A percentile compares a stretch with the other conserved stretches of the same genome.
phyloP scores from a whole-genome alignment of 2,113 vertebrate species.

The Perccottus glenii region DNA sequence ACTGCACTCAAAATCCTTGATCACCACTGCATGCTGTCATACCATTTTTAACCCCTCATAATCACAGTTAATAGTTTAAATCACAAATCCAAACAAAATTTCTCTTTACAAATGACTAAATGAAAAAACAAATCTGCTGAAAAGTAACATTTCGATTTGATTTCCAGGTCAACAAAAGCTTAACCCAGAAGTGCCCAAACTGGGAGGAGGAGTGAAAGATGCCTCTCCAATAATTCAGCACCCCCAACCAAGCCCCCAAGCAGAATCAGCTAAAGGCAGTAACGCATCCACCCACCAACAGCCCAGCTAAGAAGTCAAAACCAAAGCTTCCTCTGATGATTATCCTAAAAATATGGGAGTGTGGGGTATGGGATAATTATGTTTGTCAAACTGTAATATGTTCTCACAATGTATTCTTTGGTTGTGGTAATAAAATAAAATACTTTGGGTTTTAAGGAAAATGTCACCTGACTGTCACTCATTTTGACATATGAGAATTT shows the following conservation, averaged over 20 bases:
- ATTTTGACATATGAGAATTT: neutral
- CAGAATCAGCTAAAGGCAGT: neutral
- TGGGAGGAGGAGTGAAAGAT: neutral
- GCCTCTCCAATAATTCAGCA: neutral
- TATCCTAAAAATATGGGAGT: too few relatives aligned
- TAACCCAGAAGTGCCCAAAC: neutral
- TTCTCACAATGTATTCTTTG: neutral
- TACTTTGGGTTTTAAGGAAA: neutral
- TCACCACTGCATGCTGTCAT: slow-evolving; percentile 18
- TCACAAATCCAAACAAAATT: neutral
- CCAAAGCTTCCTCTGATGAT: too few relatives aligned
- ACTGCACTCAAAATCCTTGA: slow-evolving; percentile 1
- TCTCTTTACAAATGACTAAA: neutral
- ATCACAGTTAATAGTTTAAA: neutral
- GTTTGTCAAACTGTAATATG: too few relatives aligned
- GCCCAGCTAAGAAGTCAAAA: too few relatives aligned
- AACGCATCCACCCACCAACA: too few relatives aligned
- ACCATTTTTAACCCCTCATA: neutral
- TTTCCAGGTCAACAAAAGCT: slow-evolving; percentile 24
- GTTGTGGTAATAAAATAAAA: slow-evolving; percentile 44
- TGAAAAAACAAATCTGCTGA: neutral
- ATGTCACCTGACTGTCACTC: rapidly evolving
- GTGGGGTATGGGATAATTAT: too few relatives aligned
- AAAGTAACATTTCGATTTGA: neutral
- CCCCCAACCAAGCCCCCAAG: neutral